phyloP scores from a whole-genome alignment of 2,113 vertebrate genomes.

The Emydocephalus ijimae region DNA sequence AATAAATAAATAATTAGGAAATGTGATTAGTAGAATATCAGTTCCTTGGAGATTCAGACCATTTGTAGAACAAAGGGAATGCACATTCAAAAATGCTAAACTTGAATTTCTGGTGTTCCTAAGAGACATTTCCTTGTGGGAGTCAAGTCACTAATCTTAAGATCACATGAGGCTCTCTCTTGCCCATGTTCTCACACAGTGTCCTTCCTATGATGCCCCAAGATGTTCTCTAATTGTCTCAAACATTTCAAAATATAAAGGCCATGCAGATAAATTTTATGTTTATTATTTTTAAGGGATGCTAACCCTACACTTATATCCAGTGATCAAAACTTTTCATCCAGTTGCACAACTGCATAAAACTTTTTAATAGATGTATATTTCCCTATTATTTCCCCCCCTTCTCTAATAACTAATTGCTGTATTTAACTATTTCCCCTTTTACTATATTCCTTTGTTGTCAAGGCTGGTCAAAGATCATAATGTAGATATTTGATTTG shows the following conservation, averaged over 20 bases:
- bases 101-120: background rate
- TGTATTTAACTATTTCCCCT: background rate
- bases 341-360: background rate
- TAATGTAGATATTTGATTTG: background rate
- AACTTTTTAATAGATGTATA: background rate
- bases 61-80: background rate
- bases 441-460: background rate
- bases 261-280: background rate
- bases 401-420: background rate
- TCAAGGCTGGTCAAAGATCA: background rate
- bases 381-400: background rate
- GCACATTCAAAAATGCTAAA: background rate
- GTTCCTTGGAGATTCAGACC: background rate
- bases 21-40: background rate
- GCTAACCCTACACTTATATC: background rate
- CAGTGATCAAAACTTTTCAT: background rate
- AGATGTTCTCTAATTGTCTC: background rate
- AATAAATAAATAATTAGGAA: slow-evolving; percentile 29
- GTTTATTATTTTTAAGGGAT: background rate
- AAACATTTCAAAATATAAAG: background rate
- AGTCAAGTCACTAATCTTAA: background rate
- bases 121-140: background rate
- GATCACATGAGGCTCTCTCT: background rate
- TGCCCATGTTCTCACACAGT: background rate
- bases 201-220: background rate